Conservation (phyloP, 2,888 invertebrate genomes). For the Drosophila picticornis region DNA sequence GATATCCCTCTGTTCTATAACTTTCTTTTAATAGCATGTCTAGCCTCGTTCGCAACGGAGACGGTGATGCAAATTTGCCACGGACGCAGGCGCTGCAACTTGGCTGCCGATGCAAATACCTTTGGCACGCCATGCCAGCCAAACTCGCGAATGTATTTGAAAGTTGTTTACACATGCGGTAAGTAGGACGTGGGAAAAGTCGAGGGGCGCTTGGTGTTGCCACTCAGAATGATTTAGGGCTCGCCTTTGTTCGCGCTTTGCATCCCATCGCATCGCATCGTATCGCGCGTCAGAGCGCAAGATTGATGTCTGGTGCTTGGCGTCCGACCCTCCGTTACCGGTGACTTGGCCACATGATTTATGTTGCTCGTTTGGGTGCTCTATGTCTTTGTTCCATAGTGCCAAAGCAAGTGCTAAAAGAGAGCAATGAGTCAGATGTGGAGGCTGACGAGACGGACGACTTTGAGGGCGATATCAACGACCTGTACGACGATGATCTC, state of each 20-base stretch:
- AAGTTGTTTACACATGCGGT: constrained; percentile 96
- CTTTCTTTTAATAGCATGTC: constrained; percentile 89
- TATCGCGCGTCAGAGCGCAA: constrained; percentile 28
- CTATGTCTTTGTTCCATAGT: constrained; percentile 86
- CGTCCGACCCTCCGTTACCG: constrained; percentile 31
- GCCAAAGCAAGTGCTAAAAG: constrained; percentile 93
- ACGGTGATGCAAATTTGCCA: constrained; percentile 95
- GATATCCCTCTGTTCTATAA: constrained; percentile 16
- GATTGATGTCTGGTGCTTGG: constrained; percentile 47
- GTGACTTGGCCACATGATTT: constrained; percentile 56
- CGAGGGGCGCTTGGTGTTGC: constrained; percentile 39
- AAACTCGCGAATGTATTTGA: constrained; percentile 93
- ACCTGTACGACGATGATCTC: constrained; percentile 86
- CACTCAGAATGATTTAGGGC: constrained; percentile 60
- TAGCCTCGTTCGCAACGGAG: constrained; percentile 95
- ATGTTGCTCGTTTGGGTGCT: constrained; percentile 50
- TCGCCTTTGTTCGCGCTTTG: constrained; percentile 54
- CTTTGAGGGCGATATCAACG: constrained; percentile 86
- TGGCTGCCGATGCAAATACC: constrained; percentile 93
- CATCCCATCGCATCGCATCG: constrained; percentile 35
- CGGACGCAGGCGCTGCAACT: constrained; percentile 92
- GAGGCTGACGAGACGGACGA: constrained; percentile 91
- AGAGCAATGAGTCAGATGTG: constrained; percentile 91
- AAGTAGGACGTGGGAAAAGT: constrained; percentile 84
- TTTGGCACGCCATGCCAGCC: constrained; percentile 93